Base-by-base conservation (phyloP, 2,113 vertebrate species). In the Speoplatyrhinus poulsoni region DNA sequence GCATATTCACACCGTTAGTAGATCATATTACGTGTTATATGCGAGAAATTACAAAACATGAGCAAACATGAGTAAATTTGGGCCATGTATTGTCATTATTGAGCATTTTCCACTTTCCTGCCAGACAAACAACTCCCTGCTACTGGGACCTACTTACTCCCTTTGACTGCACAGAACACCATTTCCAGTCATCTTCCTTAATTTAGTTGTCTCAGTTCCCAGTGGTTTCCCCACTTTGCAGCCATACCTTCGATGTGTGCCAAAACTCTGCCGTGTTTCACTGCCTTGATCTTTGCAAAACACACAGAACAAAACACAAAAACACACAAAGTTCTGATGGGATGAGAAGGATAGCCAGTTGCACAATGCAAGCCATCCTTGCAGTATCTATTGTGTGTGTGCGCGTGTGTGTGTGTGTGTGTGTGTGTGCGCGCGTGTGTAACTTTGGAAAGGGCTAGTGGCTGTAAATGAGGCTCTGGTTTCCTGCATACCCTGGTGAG, bases 81-180 rank as follows among this genome's bases (percentile, higher is more conserved):
- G n/a, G n/a, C n/a, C n/a, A n/a, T n/a, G n/a, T n/a, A 36, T 36
- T 36, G 36, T 36, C 36, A 36, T 36, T 36, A 3, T 36, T 36
- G 3, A 3, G 36, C 36, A 57, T 67, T 82, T 59, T 66, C 74
- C 17, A 36, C 64, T 68, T 68, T 73, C 62, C 76, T 72, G 70
- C 16, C 4, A 76, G 70, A 73, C 67, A 73, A 77, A 55, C 52
- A 17, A 3, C 9, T 47, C 41, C 48, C 62, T 64, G 80, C 67
- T n/a, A n/a, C n/a, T n/a, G 83, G 79, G 57, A 1, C 84, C 36
- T 84, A 84, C 90, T 84, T 85, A 86, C 77, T 57, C 66, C 47
- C 60, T 70, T 49, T 69, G n/a, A n/a, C n/a, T n/a, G n/a, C n/a
- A n/a, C n/a, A n/a, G n/a, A n/a, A n/a, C n/a, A n/a, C n/a, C n/a